phyloP scores from a whole-genome alignment of 1,140 invertebrate genomes.

The Monochamus saltuarius region DNA sequence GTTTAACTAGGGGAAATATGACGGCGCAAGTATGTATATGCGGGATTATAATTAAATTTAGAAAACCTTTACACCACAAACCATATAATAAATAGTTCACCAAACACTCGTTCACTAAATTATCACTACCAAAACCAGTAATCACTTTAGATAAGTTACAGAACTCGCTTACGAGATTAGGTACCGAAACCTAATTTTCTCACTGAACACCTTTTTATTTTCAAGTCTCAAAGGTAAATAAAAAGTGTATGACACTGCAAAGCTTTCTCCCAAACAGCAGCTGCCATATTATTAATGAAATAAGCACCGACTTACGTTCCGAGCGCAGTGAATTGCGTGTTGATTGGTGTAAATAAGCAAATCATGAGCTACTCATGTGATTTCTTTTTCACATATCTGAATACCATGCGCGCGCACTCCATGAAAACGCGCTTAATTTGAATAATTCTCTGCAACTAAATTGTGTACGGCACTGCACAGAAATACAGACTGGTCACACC shows the following conservation, averaged over 20 bases:
- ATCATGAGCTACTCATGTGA: slow-evolving; percentile 7
- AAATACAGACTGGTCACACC: too few species aligned
- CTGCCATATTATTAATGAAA: slow-evolving; percentile 8
- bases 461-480: too few species aligned
- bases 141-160: too few species aligned
- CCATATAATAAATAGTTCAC: slow-evolving; percentile 18
- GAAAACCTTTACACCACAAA: slow-evolving; percentile 16
- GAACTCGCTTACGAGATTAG: background rate
- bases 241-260: slow-evolving; percentile 32
- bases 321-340: too few species aligned
- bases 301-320: slow-evolving; percentile 3
- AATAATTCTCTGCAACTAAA: too few species aligned
- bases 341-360: slow-evolving; percentile 1
- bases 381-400: background rate
- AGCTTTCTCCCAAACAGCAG: slow-evolving; percentile 18
- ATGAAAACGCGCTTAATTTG: too few species aligned
- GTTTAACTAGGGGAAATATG: slow-evolving; percentile 2
- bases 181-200: slow-evolving; percentile 9
- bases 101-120: slow-evolving; percentile 13
- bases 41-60: slow-evolving; percentile 26
- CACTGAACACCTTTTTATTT: slow-evolving; percentile 8
- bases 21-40: too few species aligned
- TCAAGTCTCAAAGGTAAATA: slow-evolving; percentile 33
- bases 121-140: background rate
- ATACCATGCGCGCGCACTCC: background rate